Base-by-base conservation (phyloP, 1,140 invertebrate genomes). In the Macrocentrus cingulum region DNA sequence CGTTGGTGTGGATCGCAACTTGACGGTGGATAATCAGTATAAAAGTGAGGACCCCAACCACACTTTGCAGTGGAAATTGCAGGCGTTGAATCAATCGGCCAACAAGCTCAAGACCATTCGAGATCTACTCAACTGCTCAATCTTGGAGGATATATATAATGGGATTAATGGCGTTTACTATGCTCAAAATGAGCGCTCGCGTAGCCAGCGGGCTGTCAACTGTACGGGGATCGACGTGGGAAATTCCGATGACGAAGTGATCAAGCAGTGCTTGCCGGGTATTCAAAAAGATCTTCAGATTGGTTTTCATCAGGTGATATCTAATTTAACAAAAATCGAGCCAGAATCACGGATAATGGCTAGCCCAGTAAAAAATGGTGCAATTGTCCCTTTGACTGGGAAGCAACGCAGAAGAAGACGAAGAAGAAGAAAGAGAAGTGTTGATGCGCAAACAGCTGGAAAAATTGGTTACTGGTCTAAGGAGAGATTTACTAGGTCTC, bases 91-190 rank as follows among this genome's bases (percentile, higher is more conserved):
- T 18, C 41, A 67, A 9, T 56, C 61, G 11, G 52, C 61, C 11
- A 63, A 60, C 7, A 20, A 53, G 34, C n/a, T 56, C 1, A 42
- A 66, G 22, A 50, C 58, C 4, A 22, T 70, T 1, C 58, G 44
- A 8, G 52, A 62, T 4, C 48, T 70, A 18, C 42, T 69, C 1
- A 69, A 70, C 41, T 67, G 64, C 32, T 59, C 61, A 2, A 48
- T 20, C 1, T 41, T 68, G 16, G 53, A 41, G 7, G 44, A 46
- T n/a, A 20, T 64, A 34, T 44, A 48, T 11, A 25, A 42, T 9
- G 4, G 53, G 29, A 16, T 42, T 4, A 48, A 22, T 1, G 18
- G 15, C 20, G 9, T 18, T 2, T n/a, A 54, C 5, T 18, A 44
- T 1, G 15, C 8, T 4, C 25, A 29, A 9, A 29, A 29, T 4